These are phyloP conservation scores for Heliothis subflexa DNA, from an alignment of 1,140 invertebrate genomes.

Conservation along the genomic window DNA sequence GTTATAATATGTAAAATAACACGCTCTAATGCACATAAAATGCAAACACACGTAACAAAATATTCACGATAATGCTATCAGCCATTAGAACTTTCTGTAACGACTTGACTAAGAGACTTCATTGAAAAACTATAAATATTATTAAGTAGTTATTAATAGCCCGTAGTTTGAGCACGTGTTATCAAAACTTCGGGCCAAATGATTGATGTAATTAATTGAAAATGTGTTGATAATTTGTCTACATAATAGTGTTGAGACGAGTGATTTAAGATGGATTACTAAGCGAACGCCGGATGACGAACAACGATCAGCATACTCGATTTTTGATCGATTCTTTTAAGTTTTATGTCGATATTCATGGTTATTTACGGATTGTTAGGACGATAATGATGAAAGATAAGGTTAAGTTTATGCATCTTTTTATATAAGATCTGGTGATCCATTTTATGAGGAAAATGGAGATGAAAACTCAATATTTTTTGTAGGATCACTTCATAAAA, in stretches of 20 bases:
- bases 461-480: too few species aligned
- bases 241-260: background rate
- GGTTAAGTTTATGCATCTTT: background rate
- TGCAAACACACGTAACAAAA: background rate
- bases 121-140: constrained; percentile 19
- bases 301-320: background rate
- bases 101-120: background rate
- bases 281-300: background rate
- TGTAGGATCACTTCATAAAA: too few species aligned
- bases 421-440: background rate
- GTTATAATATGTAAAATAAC: too few species aligned
- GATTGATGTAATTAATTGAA: constrained; percentile 31
- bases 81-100: background rate
- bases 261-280: constrained; percentile 27
- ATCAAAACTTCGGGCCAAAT: constrained; percentile 7
- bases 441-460: background rate
- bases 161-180: constrained; percentile 13
- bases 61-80: background rate
- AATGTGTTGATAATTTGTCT: constrained; percentile 24
- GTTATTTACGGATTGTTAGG: background rate
- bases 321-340: background rate
- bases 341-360: background rate
- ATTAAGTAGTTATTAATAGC: constrained; percentile 35
- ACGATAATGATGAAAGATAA: background rate
- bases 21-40: too few species aligned